Base-by-base conservation (phyloP, 2,888 invertebrate species). In the Drosophila ustulata region DNA sequence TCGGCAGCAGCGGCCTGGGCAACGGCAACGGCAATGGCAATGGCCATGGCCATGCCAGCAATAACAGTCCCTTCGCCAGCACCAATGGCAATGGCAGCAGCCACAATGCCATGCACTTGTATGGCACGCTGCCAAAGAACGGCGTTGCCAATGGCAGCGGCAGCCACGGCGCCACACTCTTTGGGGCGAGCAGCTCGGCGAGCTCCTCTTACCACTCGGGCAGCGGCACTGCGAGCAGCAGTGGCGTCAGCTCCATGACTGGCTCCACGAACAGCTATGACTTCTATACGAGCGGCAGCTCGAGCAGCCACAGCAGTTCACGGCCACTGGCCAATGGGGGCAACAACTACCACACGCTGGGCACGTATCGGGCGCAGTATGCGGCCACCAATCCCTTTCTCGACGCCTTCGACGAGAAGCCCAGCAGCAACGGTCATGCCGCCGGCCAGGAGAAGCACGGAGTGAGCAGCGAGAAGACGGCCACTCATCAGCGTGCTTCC, bases 361-460 rank as follows among this genome's bases (percentile, higher is more conserved):
- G 92, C 77, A 91, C 92, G 26, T 93, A 93, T 79, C 88, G 92
- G 67, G 92, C 93, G 51, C 93, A 93, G 81, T 93, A 93, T 83
- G 92, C 93, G 58, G 92, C 93, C 69, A 93, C 93, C 52, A 93
- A 93, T 91, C 93, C 93, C 69, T 93, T 93, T 83, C 85, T 92
- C 78, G 92, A 92, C 70, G 91, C 91, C 75, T 92, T 92, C 78
- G 92, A 92, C 74, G 91, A 91, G 67, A 82, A 85, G 75, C 79
- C 39, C 52, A 78, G 65, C 52, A 78, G 65, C 69, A 66, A 56
- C 26, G 78, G 76, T 18, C 46, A 65, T 18, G 45, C 32, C 25
- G 45, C 32, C 25, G 18, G 18, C 39, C 74, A 77, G 23, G 66
- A 71, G 11, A 89, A 86, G 47, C 49, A 78, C 46, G 73, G 56